Evolutionary conservation across 2,113 vertebrate genomes (phyloP).

Genomic region (Mola mola): DNA sequence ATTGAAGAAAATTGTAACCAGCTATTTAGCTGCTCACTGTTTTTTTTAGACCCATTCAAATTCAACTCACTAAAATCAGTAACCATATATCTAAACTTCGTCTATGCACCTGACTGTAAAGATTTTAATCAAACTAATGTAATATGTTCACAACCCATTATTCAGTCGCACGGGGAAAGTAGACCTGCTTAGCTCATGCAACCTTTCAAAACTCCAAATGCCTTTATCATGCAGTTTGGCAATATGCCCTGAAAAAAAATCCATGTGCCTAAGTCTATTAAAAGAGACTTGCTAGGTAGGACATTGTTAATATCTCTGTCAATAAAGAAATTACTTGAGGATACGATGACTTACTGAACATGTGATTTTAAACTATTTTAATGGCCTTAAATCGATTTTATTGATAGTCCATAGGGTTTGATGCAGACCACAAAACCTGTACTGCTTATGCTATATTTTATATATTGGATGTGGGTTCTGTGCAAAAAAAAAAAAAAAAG

Average conservation of each 20-base stretch:
- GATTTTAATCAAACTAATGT: constrained; percentile 49
- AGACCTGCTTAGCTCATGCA: constrained; percentile 40
- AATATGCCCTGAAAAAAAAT: constrained; percentile 29
- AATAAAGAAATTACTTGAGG: neutral
- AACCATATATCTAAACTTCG: constrained; percentile 43
- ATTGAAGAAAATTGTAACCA: constrained; percentile 35
- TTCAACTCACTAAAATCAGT: constrained; percentile 44
- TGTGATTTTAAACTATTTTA: neutral
- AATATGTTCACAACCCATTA: constrained; percentile 37
- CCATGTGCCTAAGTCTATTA: constrained; percentile 27
- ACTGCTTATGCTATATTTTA: neutral
- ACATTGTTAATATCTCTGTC: too few relatives aligned
- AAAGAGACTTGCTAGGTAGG: too few relatives aligned
- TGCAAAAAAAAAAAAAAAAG: neutral
- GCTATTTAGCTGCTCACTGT: constrained; percentile 48
- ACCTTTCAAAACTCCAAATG: constrained; percentile 46
- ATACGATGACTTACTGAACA: neutral
- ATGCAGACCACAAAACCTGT: too few relatives aligned
- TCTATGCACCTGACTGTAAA: constrained; percentile 22
- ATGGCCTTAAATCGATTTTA: neutral
- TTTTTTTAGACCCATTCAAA: constrained; percentile 45
- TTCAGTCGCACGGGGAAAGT: constrained; percentile 31
- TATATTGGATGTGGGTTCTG: neutral
- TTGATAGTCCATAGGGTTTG: too few relatives aligned
- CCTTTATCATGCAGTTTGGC: constrained; percentile 39